Base-by-base conservation (phyloP, 2,888 invertebrate species). In the Camptogramma bilineatum region DNA sequence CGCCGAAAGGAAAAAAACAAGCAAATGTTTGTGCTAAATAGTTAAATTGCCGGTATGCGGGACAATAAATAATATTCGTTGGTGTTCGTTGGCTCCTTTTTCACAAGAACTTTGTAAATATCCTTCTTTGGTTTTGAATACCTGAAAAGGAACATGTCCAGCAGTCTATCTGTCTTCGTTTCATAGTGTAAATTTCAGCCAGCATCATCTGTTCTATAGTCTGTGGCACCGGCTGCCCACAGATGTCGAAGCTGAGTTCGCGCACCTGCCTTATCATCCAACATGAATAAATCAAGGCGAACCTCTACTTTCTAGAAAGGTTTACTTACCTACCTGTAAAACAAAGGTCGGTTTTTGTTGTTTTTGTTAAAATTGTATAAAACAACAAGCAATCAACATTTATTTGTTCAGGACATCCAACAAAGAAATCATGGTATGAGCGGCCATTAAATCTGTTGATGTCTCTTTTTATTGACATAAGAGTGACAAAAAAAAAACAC, bases 271-370 rank as follows among this genome's bases (percentile, higher is more conserved):
- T 74, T 76, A 76, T 75, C 78, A 78, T 76, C 72, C 76, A 71
- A 71, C 59, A 78, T 82, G 80, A 83, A 83, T 83, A 83, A 83
- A 83, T 83, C 79, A 82, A 76, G 72, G 47, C 57, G 55, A 60
- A 67, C 42, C 58, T 69, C 66, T 47, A 74, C 72, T 69, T 54
- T 62, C 62, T 51, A 16, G 52, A 59, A 66, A 66, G 60, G 57
- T 66, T 58, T 54, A n/a, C n/a, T n/a, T n/a, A n/a, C n/a, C n/a
- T n/a, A 62, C 39, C 59, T 63, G 60, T 69, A 61, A 62, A 54
- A 69, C 67, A 71, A 65, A 71, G 68, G 69, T 64, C 34, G 47
- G 10, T 42, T 18, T 52, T 54, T 55, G 64, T 55, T 55, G 50
- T 51, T 55, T 60, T 39, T 39, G 34, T 39, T 39, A 39, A 39